Conservation (phyloP, 2,797 vertebrate genomes). For the Silurus lanzhouensis region DNA sequence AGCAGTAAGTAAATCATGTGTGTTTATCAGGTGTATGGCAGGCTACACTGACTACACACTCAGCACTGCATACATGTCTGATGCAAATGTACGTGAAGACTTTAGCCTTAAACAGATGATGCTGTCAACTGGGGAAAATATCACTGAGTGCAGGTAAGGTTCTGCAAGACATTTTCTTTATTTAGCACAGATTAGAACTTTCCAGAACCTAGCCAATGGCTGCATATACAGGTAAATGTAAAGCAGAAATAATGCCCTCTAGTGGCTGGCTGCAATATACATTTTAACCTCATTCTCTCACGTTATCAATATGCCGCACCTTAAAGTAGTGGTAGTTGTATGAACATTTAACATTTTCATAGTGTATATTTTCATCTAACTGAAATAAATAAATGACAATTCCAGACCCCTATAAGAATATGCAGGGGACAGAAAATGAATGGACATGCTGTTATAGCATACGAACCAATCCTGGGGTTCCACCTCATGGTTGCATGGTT, state of each 20-base stretch:
- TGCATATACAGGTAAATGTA: not conserved
- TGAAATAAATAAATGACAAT: not conserved
- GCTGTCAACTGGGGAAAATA: not conserved
- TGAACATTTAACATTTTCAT: no score
- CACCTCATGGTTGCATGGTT: not conserved
- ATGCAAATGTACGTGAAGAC: constrained; percentile 57
- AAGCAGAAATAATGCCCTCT: not conserved
- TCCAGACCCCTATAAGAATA: not conserved
- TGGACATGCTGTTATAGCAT: not conserved
- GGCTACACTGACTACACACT: constrained; percentile 89
- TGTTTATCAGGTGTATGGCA: constrained; percentile 78
- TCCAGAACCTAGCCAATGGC: not conserved
- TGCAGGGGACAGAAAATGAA: not conserved
- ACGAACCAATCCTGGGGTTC: no score
- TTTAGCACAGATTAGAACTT: not conserved
- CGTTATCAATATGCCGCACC: no score
- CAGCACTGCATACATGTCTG: constrained; percentile 71
- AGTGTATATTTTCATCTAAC: not conserved
- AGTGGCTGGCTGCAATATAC: not conserved
- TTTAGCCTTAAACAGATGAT: constrained; percentile 31
- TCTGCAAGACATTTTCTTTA: not conserved
- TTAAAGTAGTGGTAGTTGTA: no score
- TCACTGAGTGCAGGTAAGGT: constrained; percentile 85
- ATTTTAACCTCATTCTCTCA: not conserved
- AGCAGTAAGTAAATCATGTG: not conserved